These are phyloP conservation scores for Daboia siamensis DNA, from an alignment of 2,113 vertebrate genomes.

Conservation along the genomic window DNA sequence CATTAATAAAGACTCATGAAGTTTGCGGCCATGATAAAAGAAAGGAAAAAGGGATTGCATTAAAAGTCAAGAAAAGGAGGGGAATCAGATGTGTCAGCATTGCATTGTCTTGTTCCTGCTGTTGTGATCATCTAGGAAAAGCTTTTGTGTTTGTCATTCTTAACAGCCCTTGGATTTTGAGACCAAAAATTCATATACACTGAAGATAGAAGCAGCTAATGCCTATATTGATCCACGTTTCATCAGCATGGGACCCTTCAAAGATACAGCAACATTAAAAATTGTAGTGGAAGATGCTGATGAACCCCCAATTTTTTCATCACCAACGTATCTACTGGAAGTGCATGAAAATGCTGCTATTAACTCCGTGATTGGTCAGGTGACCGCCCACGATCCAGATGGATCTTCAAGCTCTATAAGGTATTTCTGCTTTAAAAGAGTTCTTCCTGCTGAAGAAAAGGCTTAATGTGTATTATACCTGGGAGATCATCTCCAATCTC, in stretches of 20 bases:
- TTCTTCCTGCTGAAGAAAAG: not conserved
- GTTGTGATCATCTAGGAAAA: slow-evolving; percentile 67
- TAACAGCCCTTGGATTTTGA: slow-evolving; percentile 92
- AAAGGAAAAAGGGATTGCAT: slow-evolving; percentile 50
- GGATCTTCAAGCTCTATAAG: slow-evolving; percentile 83
- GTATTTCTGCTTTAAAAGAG: slow-evolving; percentile 64
- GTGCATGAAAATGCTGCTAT: slow-evolving; percentile 91
- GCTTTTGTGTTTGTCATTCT: slow-evolving; percentile 71
- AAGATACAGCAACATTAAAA: slow-evolving; percentile 91
- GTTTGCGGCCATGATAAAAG: slow-evolving; percentile 51
- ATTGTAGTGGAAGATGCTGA: slow-evolving; percentile 90
- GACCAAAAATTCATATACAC: slow-evolving; percentile 86
- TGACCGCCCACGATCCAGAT: slow-evolving; percentile 89
- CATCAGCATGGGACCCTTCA: slow-evolving; percentile 82
- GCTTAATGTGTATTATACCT: not conserved
- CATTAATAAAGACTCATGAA: slow-evolving; percentile 59
- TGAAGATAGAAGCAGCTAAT: slow-evolving; percentile 94
- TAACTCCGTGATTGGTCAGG: slow-evolving; percentile 87
- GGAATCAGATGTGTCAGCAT: slow-evolving; percentile 65
- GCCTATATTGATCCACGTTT: slow-evolving; percentile 81
- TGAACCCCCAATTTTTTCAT: slow-evolving; percentile 90
- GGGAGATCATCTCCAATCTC: too few relatives aligned
- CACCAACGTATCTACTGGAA: slow-evolving; percentile 84
- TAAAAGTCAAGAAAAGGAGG: slow-evolving; percentile 57
- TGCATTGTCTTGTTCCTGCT: slow-evolving; percentile 62